A percentile compares a stretch with the other conserved stretches of the same genome.
Conservation (phyloP, 2,888 invertebrate genomes). For the Rhorus exstirpatorius region DNA sequence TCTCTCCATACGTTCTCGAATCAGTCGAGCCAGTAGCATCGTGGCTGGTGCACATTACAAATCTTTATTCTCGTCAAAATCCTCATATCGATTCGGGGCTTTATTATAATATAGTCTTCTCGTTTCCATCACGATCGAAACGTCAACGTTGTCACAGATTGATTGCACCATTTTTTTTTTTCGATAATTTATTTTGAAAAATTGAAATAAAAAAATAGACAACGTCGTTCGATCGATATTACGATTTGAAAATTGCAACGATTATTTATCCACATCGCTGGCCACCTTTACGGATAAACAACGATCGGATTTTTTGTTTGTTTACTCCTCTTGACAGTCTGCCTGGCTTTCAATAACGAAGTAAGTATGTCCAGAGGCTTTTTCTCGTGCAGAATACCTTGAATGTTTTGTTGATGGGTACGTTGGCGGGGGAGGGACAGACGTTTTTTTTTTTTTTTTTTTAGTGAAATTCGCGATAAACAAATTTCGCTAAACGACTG, state of each 20-base stretch:
- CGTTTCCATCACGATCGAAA: no score
- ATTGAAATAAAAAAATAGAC: neutral
- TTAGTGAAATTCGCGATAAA: neutral
- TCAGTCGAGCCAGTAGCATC: slow-evolving; percentile 81
- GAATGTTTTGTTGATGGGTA: neutral
- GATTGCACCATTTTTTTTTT: neutral
- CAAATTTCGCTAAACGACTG: neutral
- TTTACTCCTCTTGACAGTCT: slow-evolving; percentile 23
- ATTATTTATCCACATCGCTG: neutral
- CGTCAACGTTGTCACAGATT: no score
- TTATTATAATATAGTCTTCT: neutral
- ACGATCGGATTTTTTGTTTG: slow-evolving; percentile 42
- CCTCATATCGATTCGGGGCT: neutral
- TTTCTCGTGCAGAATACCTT: no score
- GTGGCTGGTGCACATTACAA: slow-evolving; percentile 53
- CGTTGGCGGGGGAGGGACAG: neutral
- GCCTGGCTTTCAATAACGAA: slow-evolving; percentile 35
- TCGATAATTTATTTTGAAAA: neutral
- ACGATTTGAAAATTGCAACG: neutral
- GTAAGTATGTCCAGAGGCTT: slow-evolving; percentile 44
- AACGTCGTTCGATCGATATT: neutral
- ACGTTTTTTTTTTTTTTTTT: no score
- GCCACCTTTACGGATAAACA: slow-evolving; percentile 31
- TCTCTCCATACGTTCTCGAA: slow-evolving; percentile 78
- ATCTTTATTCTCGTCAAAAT: neutral